Evolutionary conservation across 2,797 vertebrate genomes (phyloP), one percentile per base, ranked within the genome.

Genomic region (Somateria mollissima): DNA sequence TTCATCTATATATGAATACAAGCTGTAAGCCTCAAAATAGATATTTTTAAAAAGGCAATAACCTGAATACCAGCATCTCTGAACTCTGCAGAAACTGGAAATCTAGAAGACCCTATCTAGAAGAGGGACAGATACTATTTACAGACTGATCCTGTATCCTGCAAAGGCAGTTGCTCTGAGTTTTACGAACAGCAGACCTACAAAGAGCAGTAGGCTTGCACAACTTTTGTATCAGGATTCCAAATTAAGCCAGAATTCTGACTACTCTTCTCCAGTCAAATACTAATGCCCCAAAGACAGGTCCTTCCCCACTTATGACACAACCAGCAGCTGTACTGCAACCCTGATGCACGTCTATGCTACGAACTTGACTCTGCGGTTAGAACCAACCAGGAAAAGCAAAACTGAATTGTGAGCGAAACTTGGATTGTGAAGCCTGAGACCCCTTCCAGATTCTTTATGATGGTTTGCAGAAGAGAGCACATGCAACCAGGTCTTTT

Each of bases 311-410:
- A 37, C n/a, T 69, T 75, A 74, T 0, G 0, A 58, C 32, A 90
- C 62, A 92, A 79, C 0, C 0, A 60, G 12, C 37, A 76, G 77
- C 65, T 45, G 21, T 62, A 66, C 20, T 0, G 0, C 16, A 81
- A 62, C 28, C 0, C 4, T 36, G 19, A 25, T 7, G 12, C 2
- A 0, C 4, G 1, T 61, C 62, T 78, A 24, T 58, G 53, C 36
- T 1, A 4, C 64, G 86, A 70, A 20, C 32, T 37, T 25, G 22
- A 34, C 47, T 79, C 54, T 60, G 69, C 0, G 0, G 28, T 67
- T 36, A 3, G 2, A 75, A 83, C 17, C 13, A 60, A 51, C 7
- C 53, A 47, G 25, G 60, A 84, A 77, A 51, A 60, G 17, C 39
- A 69, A 70, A 81, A 70, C 8, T 27, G 19, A 76, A 30, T 6